Base-by-base conservation (phyloP, 1,140 invertebrate species). In the Hylaeus anthracinus region DNA sequence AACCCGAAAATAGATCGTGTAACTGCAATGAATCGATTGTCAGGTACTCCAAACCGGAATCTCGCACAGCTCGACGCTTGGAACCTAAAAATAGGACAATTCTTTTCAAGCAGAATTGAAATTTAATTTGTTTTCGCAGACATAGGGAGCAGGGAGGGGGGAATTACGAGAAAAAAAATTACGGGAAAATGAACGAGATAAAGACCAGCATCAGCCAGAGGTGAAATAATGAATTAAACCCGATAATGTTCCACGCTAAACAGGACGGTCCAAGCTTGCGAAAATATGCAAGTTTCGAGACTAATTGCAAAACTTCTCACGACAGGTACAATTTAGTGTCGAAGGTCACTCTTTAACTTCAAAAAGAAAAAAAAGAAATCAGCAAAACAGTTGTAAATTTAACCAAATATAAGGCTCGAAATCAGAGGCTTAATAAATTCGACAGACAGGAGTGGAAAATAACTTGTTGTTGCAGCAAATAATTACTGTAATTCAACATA, bases 241-340 rank as follows among this genome's bases (percentile, higher is more conserved):
- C 72, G 80, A 82, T 86, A 86, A 86, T 82, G 80, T 83, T 81
- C 79, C 58, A 77, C 86, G 85, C 90, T 91, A 92, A 92, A 92
- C 87, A 90, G 90, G 82, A 82, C 84, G 66, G 87, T 86, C 86
- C 86, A 87, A 90, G 86, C 87, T 26, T 88, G 87, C 86, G 79
- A 90, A 91, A 91, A 92, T 92, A 92, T 91, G 87, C 91, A 92
- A 92, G 87, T 92, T 92, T 88, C 87, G 87, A 90, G 90, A 92
- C 91, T 92, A 92, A 92, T 92, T 92, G 91, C 89, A 86, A 92
- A 92, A 92, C 87, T 92, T 92, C 90, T 80, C 81, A 83, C 82
- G 82, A 89, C 89, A 87, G 87, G 88, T 84, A 90, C 89, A 92
- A 90, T 90, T 86, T 84, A 82, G 83, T 72, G 67, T 41, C 69